phyloP scores from a whole-genome alignment of 2,888 invertebrate species.

The Pantelozetes paolii region DNA sequence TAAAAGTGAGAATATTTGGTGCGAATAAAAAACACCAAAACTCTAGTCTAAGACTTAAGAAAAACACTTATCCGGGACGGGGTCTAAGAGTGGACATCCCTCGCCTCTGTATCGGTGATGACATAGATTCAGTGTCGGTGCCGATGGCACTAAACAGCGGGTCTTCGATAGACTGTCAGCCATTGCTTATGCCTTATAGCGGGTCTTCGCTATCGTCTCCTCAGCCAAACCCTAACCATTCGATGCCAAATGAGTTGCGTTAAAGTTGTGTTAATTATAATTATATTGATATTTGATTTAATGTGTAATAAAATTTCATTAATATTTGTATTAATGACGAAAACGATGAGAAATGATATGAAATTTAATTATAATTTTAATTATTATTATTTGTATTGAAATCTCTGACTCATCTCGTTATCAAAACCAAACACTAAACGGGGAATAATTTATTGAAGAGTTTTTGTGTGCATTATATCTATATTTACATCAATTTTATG shows the following conservation, averaged over 20 bases:
- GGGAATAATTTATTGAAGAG: constrained; percentile 10
- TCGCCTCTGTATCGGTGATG: constrained; percentile 34
- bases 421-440: not conserved
- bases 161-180: constrained; percentile 21
- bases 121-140: not conserved
- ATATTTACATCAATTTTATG: not conserved
- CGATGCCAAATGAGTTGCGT: not conserved
- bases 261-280: not conserved
- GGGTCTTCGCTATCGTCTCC: constrained; percentile 7
- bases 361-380: constrained; percentile 1
- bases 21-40: constrained; percentile 5
- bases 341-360: not conserved
- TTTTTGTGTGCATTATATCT: constrained; percentile 17
- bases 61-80: constrained; percentile 24
- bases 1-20: constrained; percentile 32
- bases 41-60: constrained; percentile 25
- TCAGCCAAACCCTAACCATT: not conserved
- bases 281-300: not conserved
- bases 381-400: not conserved
- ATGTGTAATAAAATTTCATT: not conserved
- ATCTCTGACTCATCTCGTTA: not conserved
- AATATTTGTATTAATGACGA: not conserved
- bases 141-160: constrained; percentile 21
- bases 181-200: constrained; percentile 34
- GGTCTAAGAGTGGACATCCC: constrained; percentile 33